Conservation (phyloP, 2,888 invertebrate genomes). For the Sycophila texana region DNA sequence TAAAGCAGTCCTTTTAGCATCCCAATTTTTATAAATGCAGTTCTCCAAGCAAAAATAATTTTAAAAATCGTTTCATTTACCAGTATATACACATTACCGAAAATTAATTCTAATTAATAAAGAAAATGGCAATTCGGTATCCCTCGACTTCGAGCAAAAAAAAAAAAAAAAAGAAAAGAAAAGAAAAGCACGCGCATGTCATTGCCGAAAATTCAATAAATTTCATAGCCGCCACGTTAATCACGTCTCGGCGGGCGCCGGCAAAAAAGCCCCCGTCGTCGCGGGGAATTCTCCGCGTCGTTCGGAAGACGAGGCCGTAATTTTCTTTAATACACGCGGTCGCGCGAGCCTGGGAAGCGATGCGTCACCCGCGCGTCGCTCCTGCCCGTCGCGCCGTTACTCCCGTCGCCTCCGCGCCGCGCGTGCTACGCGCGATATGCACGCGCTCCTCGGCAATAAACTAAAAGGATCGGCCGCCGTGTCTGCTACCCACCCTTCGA, state of each 20-base stretch:
- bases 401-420: neutral
- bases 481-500: too few relatives aligned
- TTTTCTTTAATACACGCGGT: slow-evolving; percentile 32
- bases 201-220: neutral
- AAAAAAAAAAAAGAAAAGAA: too few relatives aligned
- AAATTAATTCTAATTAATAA: too few relatives aligned
- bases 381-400: slow-evolving; percentile 35
- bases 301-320: slow-evolving; percentile 26
- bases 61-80: too few relatives aligned
- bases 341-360: neutral
- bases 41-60: too few relatives aligned
- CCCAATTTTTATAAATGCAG: too few relatives aligned
- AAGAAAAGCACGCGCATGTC: neutral
- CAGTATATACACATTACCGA: too few relatives aligned
- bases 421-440: slow-evolving; percentile 26
- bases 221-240: slow-evolving; percentile 16
- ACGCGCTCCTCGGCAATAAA: slow-evolving; percentile 8
- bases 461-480: neutral
- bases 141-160: neutral
- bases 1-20: too few relatives aligned
- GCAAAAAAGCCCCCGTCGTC: neutral
- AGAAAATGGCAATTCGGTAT: too few relatives aligned
- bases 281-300: slow-evolving; percentile 15
- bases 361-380: slow-evolving; percentile 6
- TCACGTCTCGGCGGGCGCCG: slow-evolving; percentile 1